A percentile compares a stretch with the other conserved stretches of the same genome.
Evolutionary conservation across 2,888 invertebrate species (phyloP).

Genomic region (Drosophila fulvimacula): DNA sequence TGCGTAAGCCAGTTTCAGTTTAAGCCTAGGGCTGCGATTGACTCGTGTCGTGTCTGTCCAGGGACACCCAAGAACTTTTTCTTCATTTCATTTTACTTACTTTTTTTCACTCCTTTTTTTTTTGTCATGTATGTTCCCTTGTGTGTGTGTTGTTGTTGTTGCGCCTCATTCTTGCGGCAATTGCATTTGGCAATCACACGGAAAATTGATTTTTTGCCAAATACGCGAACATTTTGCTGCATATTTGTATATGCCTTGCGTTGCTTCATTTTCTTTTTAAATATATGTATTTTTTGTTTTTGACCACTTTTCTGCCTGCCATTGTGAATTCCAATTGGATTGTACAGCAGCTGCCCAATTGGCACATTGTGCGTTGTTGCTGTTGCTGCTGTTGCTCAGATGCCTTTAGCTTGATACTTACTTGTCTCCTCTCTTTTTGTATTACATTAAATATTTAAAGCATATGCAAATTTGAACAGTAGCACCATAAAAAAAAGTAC

Average conservation of each 20-base stretch:
- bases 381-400: conserved; percentile 23
- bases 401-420: conserved; percentile 34
- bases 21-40: conserved; percentile 26
- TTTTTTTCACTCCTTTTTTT: conserved; percentile 17
- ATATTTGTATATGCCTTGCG: conserved; percentile 33
- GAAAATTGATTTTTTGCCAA: conserved; percentile 78
- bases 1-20: conserved; percentile 45
- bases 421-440: conserved; percentile 70
- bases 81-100: conserved; percentile 11
- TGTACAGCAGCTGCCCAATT: conserved; percentile 62
- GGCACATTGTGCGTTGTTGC: conserved; percentile 55
- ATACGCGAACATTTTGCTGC: conserved; percentile 57
- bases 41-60: conserved; percentile 27
- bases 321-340: conserved; percentile 53
- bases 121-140: conserved; percentile 27
- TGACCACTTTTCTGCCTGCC: conserved; percentile 43
- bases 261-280: conserved; percentile 9
- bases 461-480: conserved; percentile 80
- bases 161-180: conserved; percentile 49
- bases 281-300: too few species aligned
- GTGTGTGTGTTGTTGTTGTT: conserved; percentile 34
- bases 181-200: conserved; percentile 69
- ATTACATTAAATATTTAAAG: conserved; percentile 80
- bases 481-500: conserved; percentile 68
- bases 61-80: conserved; percentile 38